These are phyloP conservation scores for Boloria selene DNA, from an alignment of 2,888 invertebrate species.

Conservation along the genomic window DNA sequence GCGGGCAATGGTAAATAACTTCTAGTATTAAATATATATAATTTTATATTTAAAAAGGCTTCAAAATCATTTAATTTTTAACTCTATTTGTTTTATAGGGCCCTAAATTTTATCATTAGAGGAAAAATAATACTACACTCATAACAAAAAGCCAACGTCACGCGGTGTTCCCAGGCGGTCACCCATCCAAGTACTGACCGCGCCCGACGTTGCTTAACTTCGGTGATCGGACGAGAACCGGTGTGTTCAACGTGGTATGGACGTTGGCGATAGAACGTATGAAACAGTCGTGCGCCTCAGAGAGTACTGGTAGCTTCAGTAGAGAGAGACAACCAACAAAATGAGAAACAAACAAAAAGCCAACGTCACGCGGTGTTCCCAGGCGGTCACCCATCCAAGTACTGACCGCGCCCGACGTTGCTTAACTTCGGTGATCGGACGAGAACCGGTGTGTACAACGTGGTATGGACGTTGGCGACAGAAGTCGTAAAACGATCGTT, in stretches of 20 bases:
- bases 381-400: slow-evolving; percentile 60
- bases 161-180: slow-evolving; percentile 61
- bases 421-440: slow-evolving; percentile 59
- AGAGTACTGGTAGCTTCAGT: too few species aligned
- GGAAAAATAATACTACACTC: not conserved
- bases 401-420: slow-evolving; percentile 52
- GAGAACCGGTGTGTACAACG: slow-evolving; percentile 48
- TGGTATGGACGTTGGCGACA: slow-evolving; percentile 40
- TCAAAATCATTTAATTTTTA: not conserved
- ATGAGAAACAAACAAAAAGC: slow-evolving; percentile 19
- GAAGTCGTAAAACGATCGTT: too few species aligned
- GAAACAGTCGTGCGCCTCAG: too few species aligned
- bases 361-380: slow-evolving; percentile 53
- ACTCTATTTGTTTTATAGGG: not conserved
- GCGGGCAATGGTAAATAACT: too few species aligned
- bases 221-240: slow-evolving; percentile 56
- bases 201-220: slow-evolving; percentile 56
- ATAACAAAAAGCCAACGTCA: slow-evolving; percentile 34
- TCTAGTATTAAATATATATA: too few species aligned
- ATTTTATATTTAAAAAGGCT: too few species aligned
- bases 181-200: slow-evolving; percentile 54
- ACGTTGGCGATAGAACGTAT: slow-evolving; percentile 1
- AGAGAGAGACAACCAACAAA: too few species aligned
- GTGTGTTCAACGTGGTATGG: slow-evolving; percentile 47
- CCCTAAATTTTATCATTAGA: too few species aligned